These are phyloP conservation scores for Rhodeus uyekii DNA, from an alignment of 2,797 vertebrate genomes.

Conservation along the genomic window DNA sequence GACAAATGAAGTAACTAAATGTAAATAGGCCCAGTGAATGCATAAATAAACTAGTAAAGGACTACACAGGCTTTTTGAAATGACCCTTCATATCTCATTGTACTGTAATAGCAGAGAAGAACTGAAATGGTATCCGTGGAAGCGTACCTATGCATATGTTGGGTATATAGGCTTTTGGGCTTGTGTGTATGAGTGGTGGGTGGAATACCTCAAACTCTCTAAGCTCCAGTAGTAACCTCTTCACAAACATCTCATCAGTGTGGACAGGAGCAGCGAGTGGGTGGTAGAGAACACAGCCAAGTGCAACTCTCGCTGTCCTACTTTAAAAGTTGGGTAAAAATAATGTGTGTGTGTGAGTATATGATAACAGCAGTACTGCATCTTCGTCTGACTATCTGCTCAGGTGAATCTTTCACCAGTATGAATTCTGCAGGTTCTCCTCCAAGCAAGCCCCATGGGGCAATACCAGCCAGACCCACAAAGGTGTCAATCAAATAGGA, in stretches of 20 bases:
- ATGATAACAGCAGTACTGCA: not conserved
- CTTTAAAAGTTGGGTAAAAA: slow-evolving; percentile 37
- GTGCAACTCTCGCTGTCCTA: slow-evolving; percentile 42
- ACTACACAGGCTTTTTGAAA: not conserved
- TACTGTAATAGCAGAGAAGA: not conserved
- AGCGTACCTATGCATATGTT: not conserved
- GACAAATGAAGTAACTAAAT: not conserved
- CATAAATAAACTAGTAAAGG: not conserved
- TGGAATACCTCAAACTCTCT: slow-evolving; percentile 42
- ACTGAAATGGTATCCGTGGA: not conserved
- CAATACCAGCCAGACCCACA: slow-evolving; percentile 30
- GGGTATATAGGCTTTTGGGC: not conserved
- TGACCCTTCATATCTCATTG: not conserved
- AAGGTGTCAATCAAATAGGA: slow-evolving; percentile 48
- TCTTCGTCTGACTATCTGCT: slow-evolving; percentile 15
- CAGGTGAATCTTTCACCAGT: slow-evolving; percentile 17
- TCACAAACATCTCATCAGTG: slow-evolving; percentile 40
- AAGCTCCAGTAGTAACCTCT: slow-evolving; percentile 36
- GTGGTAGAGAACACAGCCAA: slow-evolving; percentile 36
- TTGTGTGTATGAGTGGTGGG: slow-evolving; percentile 7
- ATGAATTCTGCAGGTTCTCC: slow-evolving; percentile 39
- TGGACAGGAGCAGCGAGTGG: slow-evolving; percentile 41
- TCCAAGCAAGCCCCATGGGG: slow-evolving; percentile 40
- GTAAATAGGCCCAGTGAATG: not conserved
- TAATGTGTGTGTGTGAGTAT: slow-evolving; percentile 9